These are phyloP conservation scores for Mus caroli DNA, from an alignment of 2,797 vertebrate species.

Conservation along the genomic window DNA sequence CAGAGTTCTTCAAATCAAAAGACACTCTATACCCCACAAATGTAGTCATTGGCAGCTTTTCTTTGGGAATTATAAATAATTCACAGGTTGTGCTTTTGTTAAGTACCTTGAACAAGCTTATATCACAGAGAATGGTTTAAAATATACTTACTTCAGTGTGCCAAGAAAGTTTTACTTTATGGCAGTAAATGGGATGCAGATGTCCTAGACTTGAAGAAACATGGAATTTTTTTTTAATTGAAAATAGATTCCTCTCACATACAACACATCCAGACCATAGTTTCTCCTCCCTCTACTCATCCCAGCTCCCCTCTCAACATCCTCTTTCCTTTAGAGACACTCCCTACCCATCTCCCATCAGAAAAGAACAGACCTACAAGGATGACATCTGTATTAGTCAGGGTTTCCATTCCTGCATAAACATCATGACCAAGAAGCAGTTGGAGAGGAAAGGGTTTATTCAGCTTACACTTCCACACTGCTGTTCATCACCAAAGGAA, in stretches of 20 bases:
- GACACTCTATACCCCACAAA: background rate
- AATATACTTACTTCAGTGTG: slow-evolving; percentile 39
- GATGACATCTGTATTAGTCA: too few species aligned
- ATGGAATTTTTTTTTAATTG: background rate
- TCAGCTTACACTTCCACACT: too few species aligned
- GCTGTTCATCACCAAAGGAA: too few species aligned
- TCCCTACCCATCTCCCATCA: too few species aligned
- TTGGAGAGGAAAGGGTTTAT: too few species aligned
- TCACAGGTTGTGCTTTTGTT: background rate
- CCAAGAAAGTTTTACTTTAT: slow-evolving; percentile 53
- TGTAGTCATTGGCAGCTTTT: background rate
- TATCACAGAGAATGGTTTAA: slow-evolving; percentile 79
- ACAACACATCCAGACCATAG: background rate
- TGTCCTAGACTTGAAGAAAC: slow-evolving; percentile 56
- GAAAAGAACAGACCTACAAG: background rate
- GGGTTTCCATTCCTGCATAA: too few species aligned
- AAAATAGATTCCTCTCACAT: background rate
- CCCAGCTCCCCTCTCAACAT: background rate
- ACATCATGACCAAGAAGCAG: too few species aligned
- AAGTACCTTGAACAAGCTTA: slow-evolving; percentile 59
- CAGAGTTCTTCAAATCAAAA: slow-evolving; percentile 46
- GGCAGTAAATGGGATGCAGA: background rate
- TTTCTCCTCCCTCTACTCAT: background rate
- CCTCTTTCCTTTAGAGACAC: background rate
- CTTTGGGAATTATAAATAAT: slow-evolving; percentile 46